Percentiles rank a stretch among this genome's conserved stretches.
Conservation (phyloP, 30 jellyfish, hydroid and myxozoan genomes). For the Aurelia aurita region DNA sequence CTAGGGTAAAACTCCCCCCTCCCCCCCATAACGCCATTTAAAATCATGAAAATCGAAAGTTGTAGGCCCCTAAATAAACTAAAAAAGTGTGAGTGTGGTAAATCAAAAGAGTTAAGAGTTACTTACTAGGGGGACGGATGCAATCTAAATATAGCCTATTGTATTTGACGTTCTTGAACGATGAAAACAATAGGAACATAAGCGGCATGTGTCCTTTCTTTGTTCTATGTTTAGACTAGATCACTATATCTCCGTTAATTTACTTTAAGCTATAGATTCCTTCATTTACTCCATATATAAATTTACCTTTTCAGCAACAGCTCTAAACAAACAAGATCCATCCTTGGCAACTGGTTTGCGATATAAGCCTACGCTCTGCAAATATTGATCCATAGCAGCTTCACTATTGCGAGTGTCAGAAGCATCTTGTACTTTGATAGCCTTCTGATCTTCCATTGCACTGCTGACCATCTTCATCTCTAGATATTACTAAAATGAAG, state of each 20-base stretch:
- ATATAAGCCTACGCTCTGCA: conserved; percentile 47
- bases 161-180: too few species aligned
- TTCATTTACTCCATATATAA: neutral
- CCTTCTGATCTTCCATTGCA: conserved; percentile 20
- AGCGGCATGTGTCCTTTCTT: too few species aligned
- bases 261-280: neutral
- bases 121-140: neutral
- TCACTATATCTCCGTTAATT: too few species aligned
- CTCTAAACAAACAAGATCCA: conserved; percentile 93
- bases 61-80: too few species aligned
- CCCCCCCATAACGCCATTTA: too few species aligned
- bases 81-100: neutral
- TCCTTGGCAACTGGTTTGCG: conserved; percentile 96
- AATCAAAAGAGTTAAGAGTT: too few species aligned
- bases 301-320: conserved; percentile 90
- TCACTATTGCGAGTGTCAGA: conserved; percentile 53
- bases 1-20: too few species aligned
- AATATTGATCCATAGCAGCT: conserved; percentile 84
- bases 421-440: neutral
- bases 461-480: neutral
- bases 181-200: too few species aligned
- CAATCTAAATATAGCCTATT: too few species aligned
- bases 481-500: neutral
- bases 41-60: too few species aligned
- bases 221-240: too few species aligned